Base-by-base conservation (phyloP, 1,140 invertebrate species). In the Papilio machaon region DNA sequence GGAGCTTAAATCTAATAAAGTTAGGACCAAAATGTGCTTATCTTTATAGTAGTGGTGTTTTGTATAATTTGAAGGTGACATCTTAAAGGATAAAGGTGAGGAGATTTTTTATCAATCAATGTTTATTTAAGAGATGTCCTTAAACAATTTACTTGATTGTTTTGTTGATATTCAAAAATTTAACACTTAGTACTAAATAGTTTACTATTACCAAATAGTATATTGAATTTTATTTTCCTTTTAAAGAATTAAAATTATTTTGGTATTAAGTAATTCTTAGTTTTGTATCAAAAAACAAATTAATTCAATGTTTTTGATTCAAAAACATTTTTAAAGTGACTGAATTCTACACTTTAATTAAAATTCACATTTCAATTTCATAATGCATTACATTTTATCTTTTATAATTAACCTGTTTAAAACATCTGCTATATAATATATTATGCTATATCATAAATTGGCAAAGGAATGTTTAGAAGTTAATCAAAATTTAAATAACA, bases 11-110 rank as follows among this genome's bases (percentile, higher is more conserved):
- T 49, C 9, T 76, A 47, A 49, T 13, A 23, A 76, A 52, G 23
- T 49, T 13, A 35, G 7, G 19, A 49, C 5, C 23, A 76, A 23
- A 52, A 52, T 76, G 74, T 76, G 64, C 11, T 30, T 17, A 52
- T 76, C 13, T 2, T 76, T 76, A 6, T 54, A 76, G 74, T 75
- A 46, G 46, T 52, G 23, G 73, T 52, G 74, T 35, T n/a, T 43
- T 76, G 0, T 49, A 54, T 54, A 35, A 30, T 52, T 49, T 19
- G 19, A 47, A 75, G 74, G 74, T 76, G 64, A 38, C 64, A 35
- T 70, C 64, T 38, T 70, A 35, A 70, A 13, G 3, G 19, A 70
- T 17, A 70, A 43, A 38, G 64, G 64, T 70, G 19, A 70, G 13
- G 30, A 70, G 11, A 2, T 3, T 67, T 67, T 35, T 67, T 30